These are phyloP conservation scores for Sacculina carcini DNA, from an alignment of 2,888 invertebrate genomes.

Conservation along the genomic window DNA sequence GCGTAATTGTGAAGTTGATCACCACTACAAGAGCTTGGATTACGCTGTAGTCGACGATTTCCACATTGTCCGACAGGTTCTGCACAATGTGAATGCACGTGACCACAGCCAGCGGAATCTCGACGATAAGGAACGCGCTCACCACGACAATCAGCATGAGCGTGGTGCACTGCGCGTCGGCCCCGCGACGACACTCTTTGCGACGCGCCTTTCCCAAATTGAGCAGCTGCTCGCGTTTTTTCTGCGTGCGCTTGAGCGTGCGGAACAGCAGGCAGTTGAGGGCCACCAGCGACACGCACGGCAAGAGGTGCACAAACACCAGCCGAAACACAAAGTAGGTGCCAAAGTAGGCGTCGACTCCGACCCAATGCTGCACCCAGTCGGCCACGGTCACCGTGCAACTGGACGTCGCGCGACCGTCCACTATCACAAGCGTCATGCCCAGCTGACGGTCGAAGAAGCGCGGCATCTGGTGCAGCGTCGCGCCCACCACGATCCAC, in stretches of 20 bases:
- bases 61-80: slow-evolving; percentile 7
- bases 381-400: slow-evolving; percentile 24
- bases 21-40: slow-evolving; percentile 60
- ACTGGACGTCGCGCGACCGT: slow-evolving; percentile 9
- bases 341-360: slow-evolving; percentile 49
- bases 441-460: slow-evolving; percentile 17
- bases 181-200: slow-evolving; percentile 46
- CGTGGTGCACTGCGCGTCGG: slow-evolving; percentile 60
- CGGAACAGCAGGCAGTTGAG: slow-evolving; percentile 62
- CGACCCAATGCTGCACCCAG: slow-evolving; percentile 37
- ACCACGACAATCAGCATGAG: slow-evolving; percentile 67
- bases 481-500: slow-evolving; percentile 48
- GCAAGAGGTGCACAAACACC: slow-evolving; percentile 67
- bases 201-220: slow-evolving; percentile 25
- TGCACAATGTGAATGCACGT: slow-evolving; percentile 44
- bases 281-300: slow-evolving; percentile 63
- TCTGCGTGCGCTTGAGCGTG: slow-evolving; percentile 58
- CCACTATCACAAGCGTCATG: slow-evolving; percentile 15
- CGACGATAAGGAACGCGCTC: slow-evolving; percentile 52
- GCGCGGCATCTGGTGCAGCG: slow-evolving; percentile 53
- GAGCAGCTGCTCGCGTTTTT: slow-evolving; percentile 44
- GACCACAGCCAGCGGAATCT: slow-evolving; percentile 57
- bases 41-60: slow-evolving; percentile 34
- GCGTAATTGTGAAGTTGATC: slow-evolving; percentile 72
- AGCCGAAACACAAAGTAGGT: slow-evolving; percentile 65